Base-by-base conservation (phyloP, 92 coral and sea anemone species). In the Isaurus tuberculatus region DNA sequence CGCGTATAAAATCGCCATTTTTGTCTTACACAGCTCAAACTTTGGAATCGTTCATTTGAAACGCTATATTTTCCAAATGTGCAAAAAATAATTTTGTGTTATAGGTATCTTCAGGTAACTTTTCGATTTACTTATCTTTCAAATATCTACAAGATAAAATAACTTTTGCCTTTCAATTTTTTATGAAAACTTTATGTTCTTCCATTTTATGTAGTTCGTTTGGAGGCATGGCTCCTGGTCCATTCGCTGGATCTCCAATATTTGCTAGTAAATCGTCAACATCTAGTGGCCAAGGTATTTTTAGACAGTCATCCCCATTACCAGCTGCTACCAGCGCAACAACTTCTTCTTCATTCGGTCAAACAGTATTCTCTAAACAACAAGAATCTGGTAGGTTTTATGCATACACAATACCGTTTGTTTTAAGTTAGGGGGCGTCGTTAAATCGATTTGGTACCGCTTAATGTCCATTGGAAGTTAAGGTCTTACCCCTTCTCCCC, bases 341-440 rank as follows among this genome's bases (percentile, higher is more conserved):
- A 28, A 9, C 65, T 8, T 3, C 82, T 22, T 27, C 70, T 33
- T 51, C 69, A 23, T 77, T 77, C 34, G 82, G 70, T 0, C 70
- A 77, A 60, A 77, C 82, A 77, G 30, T 48, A 53, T 58, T 58
- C 70, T 58, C 82, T 70, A 60, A 33, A 27, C 69, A 69, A 2
- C 82, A 77, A 30, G 82, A 77, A 77, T 15, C 70, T 34, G 82
- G 82, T 77, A 60, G 64, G 82, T 22, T 19, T 71, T 22, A 40
- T 13, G 11, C 10, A 40, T 40, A 40, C 46, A 40, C n/a, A n/a
- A n/a, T n/a, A n/a, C n/a, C n/a, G n/a, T n/a, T n/a, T n/a, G n/a
- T n/a, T n/a, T n/a, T n/a, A n/a, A n/a, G n/a, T n/a, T n/a, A n/a
- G n/a, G n/a, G n/a, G n/a, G n/a, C n/a, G 14, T 43, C 49, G 49